A percentile compares a stretch with the other conserved stretches of the same genome.
Conservation (phyloP, 2,113 vertebrate species). For the Poeciliopsis turrubarensis region DNA sequence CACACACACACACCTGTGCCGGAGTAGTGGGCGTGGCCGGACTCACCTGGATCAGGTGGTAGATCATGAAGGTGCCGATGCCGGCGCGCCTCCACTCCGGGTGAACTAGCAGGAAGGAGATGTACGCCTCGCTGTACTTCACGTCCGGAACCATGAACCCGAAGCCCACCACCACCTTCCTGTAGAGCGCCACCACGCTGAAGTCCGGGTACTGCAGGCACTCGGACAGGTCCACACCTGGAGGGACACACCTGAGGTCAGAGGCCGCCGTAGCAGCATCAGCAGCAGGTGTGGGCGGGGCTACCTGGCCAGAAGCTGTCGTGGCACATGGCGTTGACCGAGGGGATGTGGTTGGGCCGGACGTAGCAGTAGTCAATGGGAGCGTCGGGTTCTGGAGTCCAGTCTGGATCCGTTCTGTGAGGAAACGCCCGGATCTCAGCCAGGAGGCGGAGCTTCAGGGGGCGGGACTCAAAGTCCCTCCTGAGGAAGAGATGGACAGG, state of each 20-base stretch:
- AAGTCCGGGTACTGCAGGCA: conserved; percentile 98
- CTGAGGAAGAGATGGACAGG: conserved; percentile 63
- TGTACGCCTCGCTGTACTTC: conserved; percentile 98
- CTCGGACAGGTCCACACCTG: conserved; percentile 95
- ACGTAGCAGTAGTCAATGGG: conserved; percentile 97
- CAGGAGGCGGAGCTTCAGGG: conserved; percentile 88
- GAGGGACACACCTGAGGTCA: not conserved
- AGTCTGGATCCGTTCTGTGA: conserved; percentile 81
- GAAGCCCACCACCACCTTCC: conserved; percentile 94
- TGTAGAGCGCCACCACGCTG: conserved; percentile 96
- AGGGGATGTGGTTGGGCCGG: conserved; percentile 94
- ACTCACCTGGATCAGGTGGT: conserved; percentile 95
- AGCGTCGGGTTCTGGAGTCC: conserved; percentile 85
- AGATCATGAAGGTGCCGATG: conserved; percentile 99
- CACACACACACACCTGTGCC: not conserved
- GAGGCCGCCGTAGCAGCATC: fast-evolving
- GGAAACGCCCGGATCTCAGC: conserved; percentile 86
- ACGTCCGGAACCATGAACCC: conserved; percentile 99
- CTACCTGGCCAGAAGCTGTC: conserved; percentile 98
- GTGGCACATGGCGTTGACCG: conserved; percentile 96
- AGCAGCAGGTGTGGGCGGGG: fast-evolving
- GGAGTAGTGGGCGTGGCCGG: too few species aligned
- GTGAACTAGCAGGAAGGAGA: conserved; percentile 96
- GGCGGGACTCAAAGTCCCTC: conserved; percentile 93
- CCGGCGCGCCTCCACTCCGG: conserved; percentile 97